Base-by-base conservation (phyloP, 1,140 invertebrate species). In the Drosophila repletoides region DNA sequence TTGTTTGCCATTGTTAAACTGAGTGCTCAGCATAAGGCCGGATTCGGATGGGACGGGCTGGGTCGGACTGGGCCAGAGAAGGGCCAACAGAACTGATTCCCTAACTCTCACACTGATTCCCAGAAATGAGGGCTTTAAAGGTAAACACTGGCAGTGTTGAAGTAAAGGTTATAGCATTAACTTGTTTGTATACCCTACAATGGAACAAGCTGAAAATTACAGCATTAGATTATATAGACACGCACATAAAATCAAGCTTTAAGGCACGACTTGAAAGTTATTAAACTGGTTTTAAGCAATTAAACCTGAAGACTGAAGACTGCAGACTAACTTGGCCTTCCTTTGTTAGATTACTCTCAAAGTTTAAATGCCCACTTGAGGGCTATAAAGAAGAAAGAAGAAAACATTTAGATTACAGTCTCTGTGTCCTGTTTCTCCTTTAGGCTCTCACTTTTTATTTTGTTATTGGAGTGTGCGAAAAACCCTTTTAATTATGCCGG, bases 1-100 rank as follows among this genome's bases (percentile, higher is more conserved):
- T 84, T 84, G 80, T 84, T 84, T 84, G 80, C 80, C 79, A 86
- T 84, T 84, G 79, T 84, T 79, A 86, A 84, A 84, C 80, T 79
- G 80, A 86, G 74, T 75, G 79, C 74, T 84, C 74, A 79, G 74
- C 79, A 83, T 71, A 77, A 53, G 80, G 65, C 66, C 15, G 43
- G n/a, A 33, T 10, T 26, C 10, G 5, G 2, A 12, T n/a, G n/a
- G 63, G 28, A 52, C 49, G 43, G 43, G 48, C 58, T 1, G 17
- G 28, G 40, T 17, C n/a, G 15, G 12, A 19, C n/a, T 5, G 19
- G 9, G 3, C 2, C 6, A 45, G 22, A 5, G n/a, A n/a, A n/a
- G n/a, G 34, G 24, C 63, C 68, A 58, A 24, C 43, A 34, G 36
- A 24, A 5, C 28, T 19, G 38, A 49, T 40, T 49, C 29, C 17